Conservation (phyloP, 1,140 invertebrate genomes). For the Harpegnathos saltator region DNA sequence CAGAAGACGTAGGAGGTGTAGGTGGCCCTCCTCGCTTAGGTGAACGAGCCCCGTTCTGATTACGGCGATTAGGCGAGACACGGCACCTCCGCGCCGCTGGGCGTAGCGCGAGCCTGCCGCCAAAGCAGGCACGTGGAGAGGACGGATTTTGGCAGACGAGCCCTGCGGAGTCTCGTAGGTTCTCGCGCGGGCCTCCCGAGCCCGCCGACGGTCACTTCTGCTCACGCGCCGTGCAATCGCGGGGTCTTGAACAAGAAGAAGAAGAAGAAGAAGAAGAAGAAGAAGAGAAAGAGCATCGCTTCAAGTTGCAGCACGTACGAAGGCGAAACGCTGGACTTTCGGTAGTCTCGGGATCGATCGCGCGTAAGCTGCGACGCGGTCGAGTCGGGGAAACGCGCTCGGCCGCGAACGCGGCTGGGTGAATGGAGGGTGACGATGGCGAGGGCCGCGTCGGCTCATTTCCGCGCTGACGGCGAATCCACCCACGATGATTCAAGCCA, state of each 20-base stretch:
- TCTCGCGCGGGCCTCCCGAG: too few species aligned
- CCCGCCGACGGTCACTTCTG: too few species aligned
- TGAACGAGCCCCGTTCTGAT: constrained; percentile 46
- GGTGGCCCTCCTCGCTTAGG: constrained; percentile 50
- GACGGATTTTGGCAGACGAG: constrained; percentile 23
- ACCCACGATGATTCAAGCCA: constrained; percentile 64
- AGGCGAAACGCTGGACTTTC: too few species aligned
- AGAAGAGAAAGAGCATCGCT: too few species aligned
- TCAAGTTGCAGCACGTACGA: too few species aligned
- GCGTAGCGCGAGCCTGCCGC: background rate
- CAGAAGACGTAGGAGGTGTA: constrained; percentile 67
- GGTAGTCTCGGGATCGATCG: too few species aligned
- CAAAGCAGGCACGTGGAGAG: background rate
- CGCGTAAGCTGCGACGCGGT: too few species aligned
- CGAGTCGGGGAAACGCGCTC: background rate
- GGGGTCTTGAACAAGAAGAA: too few species aligned
- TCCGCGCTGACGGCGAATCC: constrained; percentile 46
- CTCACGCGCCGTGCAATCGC: too few species aligned
- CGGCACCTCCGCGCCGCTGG: constrained; percentile 11
- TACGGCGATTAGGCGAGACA: constrained; percentile 38
- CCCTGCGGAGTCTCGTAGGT: too few species aligned
- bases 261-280: too few species aligned
- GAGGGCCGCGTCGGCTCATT: constrained; percentile 24
- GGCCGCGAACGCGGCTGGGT: constrained; percentile 9
- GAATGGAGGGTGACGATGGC: background rate